A percentile compares a stretch with the other conserved stretches of the same genome.
Evolutionary conservation across 2,113 vertebrate species (phyloP).

Genomic region (Dicrurus megarhynchus): DNA sequence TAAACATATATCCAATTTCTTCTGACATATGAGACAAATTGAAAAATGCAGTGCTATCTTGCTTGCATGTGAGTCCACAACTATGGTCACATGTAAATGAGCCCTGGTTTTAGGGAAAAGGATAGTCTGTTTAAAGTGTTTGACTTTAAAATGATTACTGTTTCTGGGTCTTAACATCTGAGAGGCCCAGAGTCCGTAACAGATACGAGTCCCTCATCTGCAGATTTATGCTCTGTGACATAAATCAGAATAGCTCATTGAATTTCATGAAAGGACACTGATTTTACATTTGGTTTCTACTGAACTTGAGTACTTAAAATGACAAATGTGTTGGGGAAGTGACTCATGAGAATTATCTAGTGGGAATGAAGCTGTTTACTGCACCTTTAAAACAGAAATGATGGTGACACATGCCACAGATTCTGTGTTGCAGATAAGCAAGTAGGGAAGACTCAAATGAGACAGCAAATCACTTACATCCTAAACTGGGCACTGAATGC

Average conservation of each 20-base stretch:
- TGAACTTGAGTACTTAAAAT: background rate
- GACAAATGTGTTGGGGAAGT: background rate
- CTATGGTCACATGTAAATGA: background rate
- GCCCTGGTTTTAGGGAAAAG: background rate
- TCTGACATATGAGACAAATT: background rate
- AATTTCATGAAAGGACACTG: conserved; percentile 16
- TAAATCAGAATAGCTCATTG: background rate
- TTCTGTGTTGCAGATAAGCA: background rate
- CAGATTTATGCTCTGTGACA: background rate
- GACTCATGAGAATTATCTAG: background rate
- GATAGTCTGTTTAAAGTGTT: background rate
- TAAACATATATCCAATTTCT: background rate
- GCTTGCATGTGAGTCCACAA: background rate
- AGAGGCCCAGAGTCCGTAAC: background rate
- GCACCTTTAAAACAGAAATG: conserved; percentile 1
- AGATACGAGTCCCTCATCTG: background rate
- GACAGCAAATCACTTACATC: background rate
- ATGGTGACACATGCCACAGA: background rate
- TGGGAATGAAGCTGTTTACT: background rate
- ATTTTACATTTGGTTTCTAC: conserved; percentile 20
- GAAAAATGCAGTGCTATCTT: background rate
- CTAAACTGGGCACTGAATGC: background rate
- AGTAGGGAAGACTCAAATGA: background rate
- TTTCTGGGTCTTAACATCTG: background rate
- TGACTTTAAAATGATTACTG: background rate